Conservation (phyloP, 2,113 vertebrate species). For the Barnardius zonarius region DNA sequence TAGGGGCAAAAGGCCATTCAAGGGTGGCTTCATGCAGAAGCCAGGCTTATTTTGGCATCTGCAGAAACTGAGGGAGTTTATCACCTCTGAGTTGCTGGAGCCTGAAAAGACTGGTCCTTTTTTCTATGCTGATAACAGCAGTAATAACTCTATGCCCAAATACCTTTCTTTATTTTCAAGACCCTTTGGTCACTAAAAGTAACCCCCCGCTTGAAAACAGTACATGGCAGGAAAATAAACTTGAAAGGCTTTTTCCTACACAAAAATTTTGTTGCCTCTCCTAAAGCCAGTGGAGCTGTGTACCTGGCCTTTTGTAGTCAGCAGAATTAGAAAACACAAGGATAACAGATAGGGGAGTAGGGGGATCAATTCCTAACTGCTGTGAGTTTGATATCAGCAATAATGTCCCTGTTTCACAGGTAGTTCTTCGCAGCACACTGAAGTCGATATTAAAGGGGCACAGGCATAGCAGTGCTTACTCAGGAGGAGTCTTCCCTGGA, state of each 20-base stretch:
- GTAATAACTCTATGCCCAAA: background rate
- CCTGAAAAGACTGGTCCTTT: background rate
- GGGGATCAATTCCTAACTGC: background rate
- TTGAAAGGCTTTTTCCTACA: background rate
- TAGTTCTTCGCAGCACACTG: background rate
- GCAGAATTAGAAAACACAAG: background rate
- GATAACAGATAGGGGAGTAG: background rate
- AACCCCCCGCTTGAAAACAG: background rate
- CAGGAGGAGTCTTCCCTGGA: background rate
- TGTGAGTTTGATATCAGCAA: background rate
- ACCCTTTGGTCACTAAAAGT: background rate
- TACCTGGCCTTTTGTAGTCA: background rate
- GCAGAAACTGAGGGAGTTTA: background rate
- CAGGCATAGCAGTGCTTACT: background rate
- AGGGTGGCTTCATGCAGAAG: background rate
- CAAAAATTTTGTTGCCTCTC: background rate
- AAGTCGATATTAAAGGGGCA: background rate
- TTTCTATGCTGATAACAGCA: background rate
- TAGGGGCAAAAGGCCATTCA: background rate
- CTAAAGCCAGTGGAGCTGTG: background rate
- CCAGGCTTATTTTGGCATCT: background rate
- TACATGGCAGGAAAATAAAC: background rate
- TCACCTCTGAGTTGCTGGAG: background rate
- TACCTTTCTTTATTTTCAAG: background rate
- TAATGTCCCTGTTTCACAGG: background rate